Evolutionary conservation across 1,140 invertebrate genomes (phyloP).

Genomic region (Aricia agestis): DNA sequence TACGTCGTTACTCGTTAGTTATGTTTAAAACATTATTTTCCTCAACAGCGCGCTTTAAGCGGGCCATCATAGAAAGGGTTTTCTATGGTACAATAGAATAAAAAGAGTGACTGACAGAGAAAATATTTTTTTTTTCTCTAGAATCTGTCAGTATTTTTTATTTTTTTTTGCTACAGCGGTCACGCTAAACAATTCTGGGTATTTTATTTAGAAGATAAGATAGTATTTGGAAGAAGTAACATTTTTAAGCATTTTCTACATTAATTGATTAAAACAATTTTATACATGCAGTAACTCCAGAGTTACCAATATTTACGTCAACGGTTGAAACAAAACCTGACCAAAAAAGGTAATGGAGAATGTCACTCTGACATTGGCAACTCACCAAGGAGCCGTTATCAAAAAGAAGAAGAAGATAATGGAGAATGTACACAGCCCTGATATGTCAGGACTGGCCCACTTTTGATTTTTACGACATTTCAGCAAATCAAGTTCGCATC

Average conservation of each 20-base stretch:
- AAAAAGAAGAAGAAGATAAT: not conserved
- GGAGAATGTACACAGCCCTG: not conserved
- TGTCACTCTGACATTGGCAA: not conserved
- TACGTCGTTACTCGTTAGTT: not conserved
- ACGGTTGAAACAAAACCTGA: not conserved
- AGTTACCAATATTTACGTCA: not conserved
- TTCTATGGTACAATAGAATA: too few species aligned
- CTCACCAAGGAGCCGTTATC: too few species aligned
- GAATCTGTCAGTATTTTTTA: too few species aligned
- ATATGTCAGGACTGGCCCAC: not conserved
- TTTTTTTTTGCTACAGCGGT: too few species aligned
- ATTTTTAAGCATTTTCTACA: not conserved
- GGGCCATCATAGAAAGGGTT: too few species aligned
- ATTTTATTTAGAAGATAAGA: too few species aligned
- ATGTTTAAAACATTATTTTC: not conserved
- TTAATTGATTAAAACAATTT: too few species aligned
- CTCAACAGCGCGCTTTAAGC: too few species aligned
- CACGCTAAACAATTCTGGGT: too few species aligned
- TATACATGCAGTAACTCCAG: not conserved
- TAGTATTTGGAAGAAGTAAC: too few species aligned
- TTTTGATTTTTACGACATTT: not conserved
- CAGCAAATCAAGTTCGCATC: constrained; percentile 31
- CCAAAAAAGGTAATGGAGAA: not conserved
- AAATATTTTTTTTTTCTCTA: too few species aligned
- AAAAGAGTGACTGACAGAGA: too few species aligned